Evolutionary conservation across 2,888 invertebrate genomes (phyloP).

Genomic region (Drosophila rubida): DNA sequence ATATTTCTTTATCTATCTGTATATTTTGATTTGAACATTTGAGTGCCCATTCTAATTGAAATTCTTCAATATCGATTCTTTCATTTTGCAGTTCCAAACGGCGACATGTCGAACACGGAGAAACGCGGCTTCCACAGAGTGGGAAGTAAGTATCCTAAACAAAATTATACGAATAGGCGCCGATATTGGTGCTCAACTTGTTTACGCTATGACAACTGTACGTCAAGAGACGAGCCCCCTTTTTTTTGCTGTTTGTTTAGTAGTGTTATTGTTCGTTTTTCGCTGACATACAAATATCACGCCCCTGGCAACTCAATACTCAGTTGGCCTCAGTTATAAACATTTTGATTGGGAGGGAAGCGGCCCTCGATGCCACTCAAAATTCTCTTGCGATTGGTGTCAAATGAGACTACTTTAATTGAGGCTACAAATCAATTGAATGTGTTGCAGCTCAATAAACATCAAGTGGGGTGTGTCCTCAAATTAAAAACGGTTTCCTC

Average conservation of each 20-base stretch:
- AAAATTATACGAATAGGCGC: neutral
- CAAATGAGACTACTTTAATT: slow-evolving; percentile 63
- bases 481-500: slow-evolving; percentile 4
- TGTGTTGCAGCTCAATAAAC: slow-evolving; percentile 35
- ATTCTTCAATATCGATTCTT: slow-evolving; percentile 40
- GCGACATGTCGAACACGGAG: slow-evolving; percentile 83
- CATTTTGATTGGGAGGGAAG: slow-evolving; percentile 48
- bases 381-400: slow-evolving; percentile 53
- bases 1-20: neutral
- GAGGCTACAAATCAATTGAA: slow-evolving; percentile 70
- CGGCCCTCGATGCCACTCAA: slow-evolving; percentile 34
- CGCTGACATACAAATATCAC: slow-evolving; percentile 29
- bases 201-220: slow-evolving; percentile 19
- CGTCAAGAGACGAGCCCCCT: slow-evolving; percentile 46
- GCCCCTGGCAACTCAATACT: slow-evolving; percentile 41
- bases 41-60: slow-evolving; percentile 35
- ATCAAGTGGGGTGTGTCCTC: slow-evolving; percentile 14
- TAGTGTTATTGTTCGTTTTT: slow-evolving; percentile 6
- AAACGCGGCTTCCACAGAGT: slow-evolving; percentile 78
- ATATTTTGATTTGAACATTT: neutral
- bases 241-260: slow-evolving; percentile 15
- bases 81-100: slow-evolving; percentile 43
- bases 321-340: slow-evolving; percentile 42
- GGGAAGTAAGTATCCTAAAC: slow-evolving; percentile 75
- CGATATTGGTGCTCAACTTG: slow-evolving; percentile 2